A percentile compares a stretch with the other conserved stretches of the same genome.
phyloP scores from a whole-genome alignment of 2,888 invertebrate species.

The Imbricaverruca yamaguchii region DNA sequence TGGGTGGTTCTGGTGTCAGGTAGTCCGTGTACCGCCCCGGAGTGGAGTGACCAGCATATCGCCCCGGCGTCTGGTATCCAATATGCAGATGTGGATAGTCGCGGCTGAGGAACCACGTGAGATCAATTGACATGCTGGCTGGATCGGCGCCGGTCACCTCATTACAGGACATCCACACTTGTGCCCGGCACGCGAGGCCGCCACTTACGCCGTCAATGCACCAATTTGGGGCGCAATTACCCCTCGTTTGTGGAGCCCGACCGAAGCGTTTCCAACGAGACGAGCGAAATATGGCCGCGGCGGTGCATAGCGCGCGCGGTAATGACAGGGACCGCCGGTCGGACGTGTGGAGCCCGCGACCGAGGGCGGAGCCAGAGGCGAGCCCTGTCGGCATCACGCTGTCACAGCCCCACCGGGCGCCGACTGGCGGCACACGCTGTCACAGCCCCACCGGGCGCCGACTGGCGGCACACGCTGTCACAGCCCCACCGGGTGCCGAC shows the following conservation, averaged over 20 bases:
- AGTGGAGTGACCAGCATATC: too few species aligned
- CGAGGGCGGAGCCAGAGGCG: neutral
- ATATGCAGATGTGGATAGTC: too few species aligned
- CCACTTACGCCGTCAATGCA: conserved; percentile 11
- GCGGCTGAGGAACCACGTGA: too few species aligned
- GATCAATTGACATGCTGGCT: neutral
- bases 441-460: too few species aligned
- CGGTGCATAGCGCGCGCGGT: neutral
- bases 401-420: neutral
- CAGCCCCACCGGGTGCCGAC: too few species aligned
- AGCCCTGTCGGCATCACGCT: neutral
- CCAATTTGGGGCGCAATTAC: conserved; percentile 2
- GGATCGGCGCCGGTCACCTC: neutral
- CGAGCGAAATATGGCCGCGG: neutral
- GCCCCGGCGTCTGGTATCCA: too few species aligned
- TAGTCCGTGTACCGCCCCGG: too few species aligned
- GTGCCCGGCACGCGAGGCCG: neutral
- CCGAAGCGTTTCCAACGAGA: conserved; percentile 10
- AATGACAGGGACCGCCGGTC: neutral
- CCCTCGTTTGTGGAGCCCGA: neutral
- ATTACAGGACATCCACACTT: too few species aligned
- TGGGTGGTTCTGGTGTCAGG: too few species aligned
- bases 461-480: too few species aligned
- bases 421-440: neutral
- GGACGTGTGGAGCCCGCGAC: neutral